Percentiles rank a stretch among this genome's conserved stretches.
These are phyloP conservation scores for Xerus inauris DNA, from an alignment of 2,113 vertebrate genomes.

Conservation along the genomic window DNA sequence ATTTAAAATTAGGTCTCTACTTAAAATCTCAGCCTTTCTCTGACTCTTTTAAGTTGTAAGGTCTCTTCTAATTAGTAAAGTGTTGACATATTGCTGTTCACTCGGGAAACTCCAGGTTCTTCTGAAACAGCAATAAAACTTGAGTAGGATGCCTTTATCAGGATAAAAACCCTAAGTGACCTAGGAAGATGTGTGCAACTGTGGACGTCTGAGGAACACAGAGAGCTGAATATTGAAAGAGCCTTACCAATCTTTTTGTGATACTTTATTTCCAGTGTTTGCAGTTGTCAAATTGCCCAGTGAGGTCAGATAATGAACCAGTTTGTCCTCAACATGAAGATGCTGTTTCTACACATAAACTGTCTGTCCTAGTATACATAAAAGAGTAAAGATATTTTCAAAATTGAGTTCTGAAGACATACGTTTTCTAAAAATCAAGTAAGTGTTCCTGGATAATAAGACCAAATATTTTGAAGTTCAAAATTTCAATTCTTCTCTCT, in stretches of 20 bases:
- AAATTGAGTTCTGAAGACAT: slow-evolving; percentile 41
- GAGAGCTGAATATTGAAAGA: slow-evolving; percentile 32
- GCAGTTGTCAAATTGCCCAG: slow-evolving; percentile 30
- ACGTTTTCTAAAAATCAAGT: neutral
- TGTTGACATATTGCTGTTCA: slow-evolving; percentile 65
- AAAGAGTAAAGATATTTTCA: neutral
- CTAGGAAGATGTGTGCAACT: neutral
- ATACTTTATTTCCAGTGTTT: slow-evolving; percentile 27
- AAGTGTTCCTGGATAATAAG: neutral
- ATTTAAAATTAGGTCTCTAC: slow-evolving; percentile 71
- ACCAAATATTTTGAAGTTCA: slow-evolving; percentile 41
- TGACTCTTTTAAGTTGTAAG: slow-evolving; percentile 49
- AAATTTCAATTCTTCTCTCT: neutral
- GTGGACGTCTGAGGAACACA: slow-evolving; percentile 20
- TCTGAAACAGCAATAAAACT: slow-evolving; percentile 36
- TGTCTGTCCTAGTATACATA: neutral
- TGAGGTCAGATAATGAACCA: slow-evolving; percentile 1
- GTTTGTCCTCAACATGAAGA: slow-evolving; percentile 1
- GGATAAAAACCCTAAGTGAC: slow-evolving; percentile 39
- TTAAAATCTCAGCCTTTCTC: slow-evolving; percentile 44
- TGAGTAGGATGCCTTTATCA: slow-evolving; percentile 28
- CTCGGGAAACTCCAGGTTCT: slow-evolving; percentile 25
- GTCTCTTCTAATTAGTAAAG: slow-evolving; percentile 66
- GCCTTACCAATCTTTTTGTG: neutral
- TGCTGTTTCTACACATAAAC: neutral